A percentile compares a stretch with the other conserved stretches of the same genome.
phyloP scores from a whole-genome alignment of 23 tunicate genomes.

The Corella eumyota region DNA sequence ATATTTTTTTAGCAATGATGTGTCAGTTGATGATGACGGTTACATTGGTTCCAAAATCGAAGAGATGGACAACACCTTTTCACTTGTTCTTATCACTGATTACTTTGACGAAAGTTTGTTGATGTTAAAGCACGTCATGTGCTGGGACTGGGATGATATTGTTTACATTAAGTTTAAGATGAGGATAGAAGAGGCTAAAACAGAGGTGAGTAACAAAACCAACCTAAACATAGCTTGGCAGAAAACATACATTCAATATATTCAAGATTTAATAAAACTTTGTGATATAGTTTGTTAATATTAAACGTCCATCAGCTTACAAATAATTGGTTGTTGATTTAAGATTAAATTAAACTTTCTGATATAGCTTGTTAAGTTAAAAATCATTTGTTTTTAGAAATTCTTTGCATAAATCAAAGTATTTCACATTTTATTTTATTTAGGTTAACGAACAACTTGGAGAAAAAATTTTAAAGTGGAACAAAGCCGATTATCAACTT shows the following conservation, averaged over 20 bases:
- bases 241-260: not conserved
- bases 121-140: conserved; percentile 88
- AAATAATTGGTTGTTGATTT: not conserved
- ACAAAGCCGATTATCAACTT: conserved; percentile 70
- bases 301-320: not conserved
- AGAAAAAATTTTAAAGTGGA: conserved; percentile 71
- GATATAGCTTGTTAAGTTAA: no score
- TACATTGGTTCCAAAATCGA: conserved; percentile 74
- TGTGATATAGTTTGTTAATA: no score
- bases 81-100: conserved; percentile 86
- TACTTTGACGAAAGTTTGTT: conserved; percentile 95
- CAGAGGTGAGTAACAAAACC: conserved; percentile 88
- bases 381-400: no score
- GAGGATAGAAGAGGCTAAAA: conserved; percentile 97
- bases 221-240: not conserved
- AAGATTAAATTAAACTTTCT: no score
- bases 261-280: no score
- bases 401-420: no score
- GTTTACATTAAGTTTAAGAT: conserved; percentile 98
- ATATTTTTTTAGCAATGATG: conserved; percentile 71
- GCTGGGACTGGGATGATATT: conserved; percentile 99
- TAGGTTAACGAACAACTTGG: conserved; percentile 90
- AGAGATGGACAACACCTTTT: conserved; percentile 75
- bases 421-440: no score
- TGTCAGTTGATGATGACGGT: conserved; percentile 63